phyloP scores from a whole-genome alignment of 23 tunicate genomes.

The Styela clava region DNA sequence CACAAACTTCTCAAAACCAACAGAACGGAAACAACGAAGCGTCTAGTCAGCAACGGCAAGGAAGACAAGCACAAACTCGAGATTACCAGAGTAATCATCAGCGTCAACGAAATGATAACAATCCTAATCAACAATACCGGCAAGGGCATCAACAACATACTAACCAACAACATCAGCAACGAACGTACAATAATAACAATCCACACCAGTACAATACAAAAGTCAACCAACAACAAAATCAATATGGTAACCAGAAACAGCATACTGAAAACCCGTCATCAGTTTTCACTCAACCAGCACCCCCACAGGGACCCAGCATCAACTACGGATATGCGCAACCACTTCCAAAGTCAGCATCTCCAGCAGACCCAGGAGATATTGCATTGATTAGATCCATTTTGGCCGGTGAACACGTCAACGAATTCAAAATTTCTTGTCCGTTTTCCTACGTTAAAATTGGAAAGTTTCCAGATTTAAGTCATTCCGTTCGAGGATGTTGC shows the following conservation, averaged over 20 bases:
- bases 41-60: background rate
- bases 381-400: background rate
- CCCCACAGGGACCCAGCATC: background rate
- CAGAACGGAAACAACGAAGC: background rate
- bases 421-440: slow-evolving; percentile 5
- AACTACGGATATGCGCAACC: background rate
- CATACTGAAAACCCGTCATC: background rate
- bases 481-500: slow-evolving; percentile 24
- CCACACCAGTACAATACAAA: background rate
- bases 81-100: background rate
- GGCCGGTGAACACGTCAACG: background rate
- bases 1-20: background rate
- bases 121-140: background rate
- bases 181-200: background rate
- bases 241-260: background rate
- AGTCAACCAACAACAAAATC: background rate
- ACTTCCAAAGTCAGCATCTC: background rate
- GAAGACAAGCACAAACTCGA: background rate
- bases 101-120: background rate
- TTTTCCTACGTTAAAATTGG: slow-evolving; percentile 1
- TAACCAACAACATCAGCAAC: background rate
- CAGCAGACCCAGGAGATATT: background rate
- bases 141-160: background rate
- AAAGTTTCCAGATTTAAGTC: slow-evolving; percentile 8
- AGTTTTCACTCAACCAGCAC: too few species aligned